These are phyloP conservation scores for Leuciscus waleckii DNA, from an alignment of 2,797 vertebrate genomes.

Conservation along the genomic window DNA sequence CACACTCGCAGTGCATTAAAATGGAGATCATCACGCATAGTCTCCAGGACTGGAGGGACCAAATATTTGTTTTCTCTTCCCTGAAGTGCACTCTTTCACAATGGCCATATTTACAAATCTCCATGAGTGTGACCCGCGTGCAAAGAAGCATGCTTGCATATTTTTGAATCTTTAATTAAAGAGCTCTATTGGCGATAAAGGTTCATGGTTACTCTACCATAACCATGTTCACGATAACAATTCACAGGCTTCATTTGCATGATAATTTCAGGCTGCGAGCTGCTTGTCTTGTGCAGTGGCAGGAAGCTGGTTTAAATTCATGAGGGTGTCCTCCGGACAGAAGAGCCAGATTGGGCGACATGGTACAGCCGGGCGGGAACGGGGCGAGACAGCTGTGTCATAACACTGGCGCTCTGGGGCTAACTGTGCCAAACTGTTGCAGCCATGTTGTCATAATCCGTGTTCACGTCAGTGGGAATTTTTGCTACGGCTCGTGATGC, in stretches of 20 bases:
- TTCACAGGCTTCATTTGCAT: constrained; percentile 66
- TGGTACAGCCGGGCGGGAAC: constrained; percentile 29
- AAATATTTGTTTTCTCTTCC: constrained; percentile 85
- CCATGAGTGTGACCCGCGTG: constrained; percentile 61
- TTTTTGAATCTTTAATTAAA: constrained; percentile 81
- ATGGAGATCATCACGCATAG: constrained; percentile 82
- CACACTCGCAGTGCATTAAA: constrained; percentile 82
- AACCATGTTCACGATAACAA: constrained; percentile 65
- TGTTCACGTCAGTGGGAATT: constrained; percentile 1
- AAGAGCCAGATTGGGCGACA: constrained; percentile 50
- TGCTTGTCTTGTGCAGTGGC: constrained; percentile 35
- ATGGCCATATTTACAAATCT: constrained; percentile 85
- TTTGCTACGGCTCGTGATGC: not conserved
- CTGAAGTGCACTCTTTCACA: constrained; percentile 82
- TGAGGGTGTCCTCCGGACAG: constrained; percentile 52
- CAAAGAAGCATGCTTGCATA: constrained; percentile 58
- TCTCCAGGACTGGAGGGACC: constrained; percentile 75
- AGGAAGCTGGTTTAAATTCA: constrained; percentile 63
- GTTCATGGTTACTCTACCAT: constrained; percentile 59
- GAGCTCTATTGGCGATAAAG: constrained; percentile 69
- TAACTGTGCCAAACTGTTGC: constrained; percentile 27
- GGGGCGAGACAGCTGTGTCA: constrained; percentile 28
- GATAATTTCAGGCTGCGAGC: constrained; percentile 52
- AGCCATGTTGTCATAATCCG: constrained; percentile 11
- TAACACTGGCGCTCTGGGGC: constrained; percentile 37